Evolutionary conservation across 2,797 vertebrate species (phyloP).

Genomic region (Cetoscarus ocellatus): DNA sequence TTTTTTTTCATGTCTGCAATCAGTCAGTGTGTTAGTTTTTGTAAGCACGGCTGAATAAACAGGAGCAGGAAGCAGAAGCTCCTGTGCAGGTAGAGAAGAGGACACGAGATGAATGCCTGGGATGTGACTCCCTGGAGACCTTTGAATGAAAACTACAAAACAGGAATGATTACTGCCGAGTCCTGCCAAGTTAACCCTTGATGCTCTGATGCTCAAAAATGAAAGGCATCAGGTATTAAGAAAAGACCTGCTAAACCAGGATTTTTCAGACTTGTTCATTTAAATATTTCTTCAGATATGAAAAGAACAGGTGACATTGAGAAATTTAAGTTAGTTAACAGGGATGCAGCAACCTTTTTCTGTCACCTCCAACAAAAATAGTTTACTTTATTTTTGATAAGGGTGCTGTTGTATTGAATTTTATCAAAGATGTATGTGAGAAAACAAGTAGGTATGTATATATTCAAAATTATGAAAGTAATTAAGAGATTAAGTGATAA

Average conservation of each 20-base stretch:
- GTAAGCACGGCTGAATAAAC: conserved; percentile 80
- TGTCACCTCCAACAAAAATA: conserved; percentile 11
- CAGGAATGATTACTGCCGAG: conserved; percentile 72
- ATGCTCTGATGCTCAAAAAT: conserved; percentile 36
- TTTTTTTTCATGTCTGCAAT: conserved; percentile 27
- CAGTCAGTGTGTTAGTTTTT: conserved; percentile 54
- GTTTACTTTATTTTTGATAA: too few species aligned
- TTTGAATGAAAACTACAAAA: conserved; percentile 70
- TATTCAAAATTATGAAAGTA: too few species aligned
- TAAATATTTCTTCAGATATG: too few species aligned
- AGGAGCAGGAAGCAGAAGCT: conserved; percentile 78
- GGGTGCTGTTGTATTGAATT: too few species aligned
- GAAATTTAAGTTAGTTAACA: too few species aligned
- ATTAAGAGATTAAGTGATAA: too few species aligned
- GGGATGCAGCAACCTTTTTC: conserved; percentile 17
- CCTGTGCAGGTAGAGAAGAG: conserved; percentile 73
- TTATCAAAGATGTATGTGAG: too few species aligned
- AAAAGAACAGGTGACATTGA: too few species aligned
- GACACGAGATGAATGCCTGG: conserved; percentile 55
- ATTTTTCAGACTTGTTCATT: background rate
- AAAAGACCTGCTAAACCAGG: conserved; percentile 13
- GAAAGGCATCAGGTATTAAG: conserved; percentile 10
- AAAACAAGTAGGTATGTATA: too few species aligned
- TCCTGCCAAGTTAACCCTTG: conserved; percentile 43
- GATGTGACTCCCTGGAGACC: conserved; percentile 60